These are phyloP conservation scores for Hofmannophila pseudospretella DNA, from an alignment of 2,888 invertebrate species.

Conservation along the genomic window DNA sequence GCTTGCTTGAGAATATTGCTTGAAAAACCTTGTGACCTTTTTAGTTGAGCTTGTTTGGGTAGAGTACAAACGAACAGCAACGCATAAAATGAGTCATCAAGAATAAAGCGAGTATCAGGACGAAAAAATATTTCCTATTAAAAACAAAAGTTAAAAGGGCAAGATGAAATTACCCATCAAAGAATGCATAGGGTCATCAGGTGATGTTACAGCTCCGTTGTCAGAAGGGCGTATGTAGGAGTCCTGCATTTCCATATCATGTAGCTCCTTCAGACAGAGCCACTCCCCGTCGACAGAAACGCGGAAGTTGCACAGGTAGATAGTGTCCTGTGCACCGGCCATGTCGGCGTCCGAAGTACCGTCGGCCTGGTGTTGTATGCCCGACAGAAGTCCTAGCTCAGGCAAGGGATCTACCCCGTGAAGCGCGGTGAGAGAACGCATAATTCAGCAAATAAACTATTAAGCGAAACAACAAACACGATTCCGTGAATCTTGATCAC, in stretches of 20 bases:
- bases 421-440: slow-evolving; percentile 67
- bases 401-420: slow-evolving; percentile 71
- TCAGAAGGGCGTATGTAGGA: slow-evolving; percentile 82
- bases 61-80: too few relatives aligned
- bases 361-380: slow-evolving; percentile 46
- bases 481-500: slow-evolving; percentile 56
- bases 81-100: too few relatives aligned
- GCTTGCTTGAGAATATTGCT: too few relatives aligned
- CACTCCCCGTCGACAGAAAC: slow-evolving; percentile 98
- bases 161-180: slow-evolving; percentile 59
- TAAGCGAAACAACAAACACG: slow-evolving; percentile 61
- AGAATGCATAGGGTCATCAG: slow-evolving; percentile 79
- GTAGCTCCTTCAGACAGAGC: slow-evolving; percentile 95
- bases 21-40: too few relatives aligned
- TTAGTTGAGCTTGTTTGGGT: too few relatives aligned
- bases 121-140: too few relatives aligned
- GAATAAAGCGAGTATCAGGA: too few relatives aligned
- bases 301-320: slow-evolving; percentile 97
- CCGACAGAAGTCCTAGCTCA: slow-evolving; percentile 55
- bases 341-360: slow-evolving; percentile 77
- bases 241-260: slow-evolving; percentile 92
- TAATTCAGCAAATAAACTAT: slow-evolving; percentile 66
- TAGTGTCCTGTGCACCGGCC: slow-evolving; percentile 95
- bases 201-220: slow-evolving; percentile 80
- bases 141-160: too few relatives aligned